Base-by-base conservation (phyloP, 2,113 vertebrate genomes). In the Entelurus aequoreus region DNA sequence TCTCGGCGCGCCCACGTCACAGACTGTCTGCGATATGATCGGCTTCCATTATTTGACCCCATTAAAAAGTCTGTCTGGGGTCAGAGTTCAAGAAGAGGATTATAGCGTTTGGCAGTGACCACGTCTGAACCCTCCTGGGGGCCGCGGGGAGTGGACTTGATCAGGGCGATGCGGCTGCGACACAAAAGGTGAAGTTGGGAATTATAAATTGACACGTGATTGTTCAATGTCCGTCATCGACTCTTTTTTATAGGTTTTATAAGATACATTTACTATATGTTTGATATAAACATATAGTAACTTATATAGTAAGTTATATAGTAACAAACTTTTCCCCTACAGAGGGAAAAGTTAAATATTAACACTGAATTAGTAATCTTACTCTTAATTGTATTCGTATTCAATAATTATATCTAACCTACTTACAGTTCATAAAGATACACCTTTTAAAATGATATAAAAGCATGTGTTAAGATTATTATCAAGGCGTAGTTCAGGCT, bases 61-160 rank as follows among this genome's bases (percentile, higher is more conserved):
- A 66, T 77, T 77, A 77, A 84, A 79, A 74, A 77, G 68, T 47
- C 77, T 21, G 57, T 74, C 1, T 54, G 0, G 12, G 71, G 75
- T 83, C 64, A 79, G 48, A 75, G 83, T 76, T 82, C 76, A 83
- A 65, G 54, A 63, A 54, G 58, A 66, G 84, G 85, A 87, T 87
- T 86, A 85, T 74, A 66, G 48, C 36, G 62, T 57, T 52, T 76
- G 69, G 69, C 77, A 68, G 12, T 54, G 64, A 82, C 77, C 80
- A 19, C 3, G 53, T 74, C 76, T 79, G 77, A 86, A 75, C 75
- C 58, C 54, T 55, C 9, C 64, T 55, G 54, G 72, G 69, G 77
- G 77, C 74, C 69, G 59, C 59, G 35, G 70, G 7, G 13, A 79
- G 68, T 21, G 60, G 62, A 75, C 72, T 72, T 71, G 68, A 78